phyloP scores from a whole-genome alignment of 2,113 vertebrate genomes.

The Oophaga pumilio region DNA sequence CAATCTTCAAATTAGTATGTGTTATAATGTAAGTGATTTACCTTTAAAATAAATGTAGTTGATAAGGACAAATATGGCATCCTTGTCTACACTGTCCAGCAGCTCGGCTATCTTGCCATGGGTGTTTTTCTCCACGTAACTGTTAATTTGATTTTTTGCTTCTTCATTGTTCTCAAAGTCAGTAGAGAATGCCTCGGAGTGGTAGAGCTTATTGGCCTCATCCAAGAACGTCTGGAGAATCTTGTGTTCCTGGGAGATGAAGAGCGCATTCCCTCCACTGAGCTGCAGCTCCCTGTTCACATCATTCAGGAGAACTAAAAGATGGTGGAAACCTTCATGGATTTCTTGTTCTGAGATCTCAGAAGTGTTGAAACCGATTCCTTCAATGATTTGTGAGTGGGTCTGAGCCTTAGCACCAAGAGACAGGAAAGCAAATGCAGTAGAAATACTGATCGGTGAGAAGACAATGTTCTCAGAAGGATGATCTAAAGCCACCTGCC shows the following conservation, averaged over 20 bases:
- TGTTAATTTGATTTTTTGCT: constrained; percentile 73
- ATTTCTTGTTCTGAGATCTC: constrained; percentile 62
- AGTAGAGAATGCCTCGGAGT: constrained; percentile 68
- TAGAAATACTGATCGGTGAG: constrained; percentile 76
- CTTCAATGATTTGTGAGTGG: constrained; percentile 70
- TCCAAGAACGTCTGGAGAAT: constrained; percentile 71
- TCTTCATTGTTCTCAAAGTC: constrained; percentile 69
- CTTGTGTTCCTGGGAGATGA: constrained; percentile 69
- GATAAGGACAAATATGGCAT: constrained; percentile 72
- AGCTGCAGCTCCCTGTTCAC: constrained; percentile 66
- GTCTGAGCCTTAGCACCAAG: constrained; percentile 70
- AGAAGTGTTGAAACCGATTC: constrained; percentile 71
- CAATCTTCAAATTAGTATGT: too few relatives aligned
- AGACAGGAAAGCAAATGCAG: constrained; percentile 73
- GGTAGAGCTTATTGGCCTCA: constrained; percentile 70
- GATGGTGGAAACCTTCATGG: constrained; percentile 70
- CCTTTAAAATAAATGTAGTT: constrained; percentile 79
- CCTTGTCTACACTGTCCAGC: constrained; percentile 70
- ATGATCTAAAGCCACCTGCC: constrained; percentile 62
- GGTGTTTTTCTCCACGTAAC: constrained; percentile 73
- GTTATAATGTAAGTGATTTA: constrained; percentile 57
- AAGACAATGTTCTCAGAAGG: constrained; percentile 76
- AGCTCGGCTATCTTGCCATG: constrained; percentile 71
- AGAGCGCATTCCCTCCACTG: constrained; percentile 75
- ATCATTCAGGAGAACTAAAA: constrained; percentile 72